Base-by-base conservation (phyloP, 2,113 vertebrate species). In the Seriola dumerili region DNA sequence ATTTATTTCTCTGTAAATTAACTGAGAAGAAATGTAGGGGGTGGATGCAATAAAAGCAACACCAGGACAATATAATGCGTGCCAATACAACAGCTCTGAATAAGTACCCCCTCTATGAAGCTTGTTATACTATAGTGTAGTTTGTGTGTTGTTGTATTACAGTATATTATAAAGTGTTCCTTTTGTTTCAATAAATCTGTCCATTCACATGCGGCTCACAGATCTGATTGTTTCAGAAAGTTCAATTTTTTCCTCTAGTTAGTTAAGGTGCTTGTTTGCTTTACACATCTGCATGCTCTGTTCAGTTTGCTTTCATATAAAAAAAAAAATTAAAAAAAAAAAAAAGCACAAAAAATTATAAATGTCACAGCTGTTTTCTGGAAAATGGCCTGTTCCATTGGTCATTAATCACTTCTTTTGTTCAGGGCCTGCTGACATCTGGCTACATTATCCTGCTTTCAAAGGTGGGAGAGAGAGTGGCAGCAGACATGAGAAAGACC, bases 381-480 rank as follows among this genome's bases (percentile, higher is more conserved):
- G 42, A 69, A 68, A 78, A 83, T 65, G 8, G 32, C 59, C 12
- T 71, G 5, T 58, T 69, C 16, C 40, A 34, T 16, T 62, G 36
- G 3, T 76, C 34, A 62, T 78, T 68, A 46, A 54, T 78, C 32
- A 46, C 19, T 14, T 75, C 21, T 70, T 72, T 65, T 83, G 42
- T 8, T 0, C 90, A 99, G 98, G 98, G 97, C 17, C 83, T 97
- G 74, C 90, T 99, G 89, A 99, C 98, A 21, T 96, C 95, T 0
- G 96, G 97, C 17, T 99, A 99, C 92, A 96, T 99, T 42, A 94
- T 96, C 42, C 92, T 99, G 78, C 96, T 99, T 40, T 97, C 98
- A 0, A 94, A 91, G 5, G 89, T 98, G 0, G 98, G 98, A 0
- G 98, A 99, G 93, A 94, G 85, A 79, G 96, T 99, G 61, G 98